A percentile compares a stretch with the other conserved stretches of the same genome.
Evolutionary conservation across 2,113 vertebrate species (phyloP).

Genomic region (Syngnathus typhle): DNA sequence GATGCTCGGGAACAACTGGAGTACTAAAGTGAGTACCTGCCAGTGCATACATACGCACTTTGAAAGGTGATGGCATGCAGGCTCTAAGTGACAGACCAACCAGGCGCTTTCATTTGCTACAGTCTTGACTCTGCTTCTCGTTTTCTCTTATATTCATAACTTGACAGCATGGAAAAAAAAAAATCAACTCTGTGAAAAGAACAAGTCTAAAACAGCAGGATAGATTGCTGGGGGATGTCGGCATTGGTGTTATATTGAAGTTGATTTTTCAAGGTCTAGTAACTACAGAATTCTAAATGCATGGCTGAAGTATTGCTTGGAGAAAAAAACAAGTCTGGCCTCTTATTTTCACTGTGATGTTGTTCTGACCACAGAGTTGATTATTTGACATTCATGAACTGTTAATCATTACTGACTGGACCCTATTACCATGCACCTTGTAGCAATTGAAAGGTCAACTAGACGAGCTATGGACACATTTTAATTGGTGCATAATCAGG

Average conservation of each 20-base stretch:
- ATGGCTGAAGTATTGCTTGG: background rate
- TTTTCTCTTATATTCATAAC: slow-evolving; percentile 8
- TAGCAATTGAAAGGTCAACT: slow-evolving; percentile 43
- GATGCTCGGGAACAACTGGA: slow-evolving; percentile 47
- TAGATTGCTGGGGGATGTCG: background rate
- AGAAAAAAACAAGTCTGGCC: background rate
- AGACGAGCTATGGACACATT: slow-evolving; percentile 54
- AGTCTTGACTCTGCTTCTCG: slow-evolving; percentile 14
- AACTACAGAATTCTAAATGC: background rate
- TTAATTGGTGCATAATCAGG: slow-evolving; percentile 53
- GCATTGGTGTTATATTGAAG: background rate
- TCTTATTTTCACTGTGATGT: background rate
- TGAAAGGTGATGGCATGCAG: slow-evolving; percentile 50
- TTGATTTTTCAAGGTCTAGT: background rate
- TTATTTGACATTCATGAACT: slow-evolving; percentile 56
- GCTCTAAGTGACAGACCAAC: slow-evolving; percentile 59
- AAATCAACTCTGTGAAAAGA: background rate
- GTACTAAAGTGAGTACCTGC: slow-evolving; percentile 32
- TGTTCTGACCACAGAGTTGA: slow-evolving; percentile 12
- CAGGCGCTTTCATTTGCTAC: slow-evolving; percentile 52
- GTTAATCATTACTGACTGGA: slow-evolving; percentile 45
- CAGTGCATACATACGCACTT: slow-evolving; percentile 49
- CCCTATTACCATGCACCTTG: slow-evolving; percentile 26
- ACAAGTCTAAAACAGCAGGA: background rate
- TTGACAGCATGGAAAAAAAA: slow-evolving; percentile 4